Conservation (phyloP, 2,113 vertebrate species). For the Crocuta crocuta region DNA sequence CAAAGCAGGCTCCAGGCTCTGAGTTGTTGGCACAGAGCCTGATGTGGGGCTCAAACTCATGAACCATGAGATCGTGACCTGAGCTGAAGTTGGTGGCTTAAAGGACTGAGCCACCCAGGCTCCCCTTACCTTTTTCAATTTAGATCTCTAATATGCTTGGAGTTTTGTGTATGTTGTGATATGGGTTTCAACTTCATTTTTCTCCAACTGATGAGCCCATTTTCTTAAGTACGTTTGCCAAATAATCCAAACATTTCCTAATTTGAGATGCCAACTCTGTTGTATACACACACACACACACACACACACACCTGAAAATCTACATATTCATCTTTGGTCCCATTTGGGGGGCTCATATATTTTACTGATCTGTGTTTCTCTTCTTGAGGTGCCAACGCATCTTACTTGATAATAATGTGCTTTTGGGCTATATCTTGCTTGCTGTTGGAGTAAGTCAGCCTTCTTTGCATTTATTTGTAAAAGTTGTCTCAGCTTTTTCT, state of each 20-base stretch:
- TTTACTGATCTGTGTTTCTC: background rate
- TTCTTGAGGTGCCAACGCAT: background rate
- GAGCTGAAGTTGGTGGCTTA: too few species aligned
- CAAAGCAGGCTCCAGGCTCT: too few species aligned
- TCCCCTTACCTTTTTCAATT: background rate
- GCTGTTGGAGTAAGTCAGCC: background rate
- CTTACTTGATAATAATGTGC: background rate
- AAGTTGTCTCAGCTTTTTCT: background rate
- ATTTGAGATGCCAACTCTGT: background rate
- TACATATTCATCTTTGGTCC: background rate
- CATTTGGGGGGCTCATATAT: background rate
- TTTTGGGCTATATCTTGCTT: background rate
- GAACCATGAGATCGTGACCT: too few species aligned
- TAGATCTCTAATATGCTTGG: background rate
- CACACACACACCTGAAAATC: background rate
- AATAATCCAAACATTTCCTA: background rate
- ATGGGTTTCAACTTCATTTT: background rate
- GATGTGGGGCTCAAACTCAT: too few species aligned
- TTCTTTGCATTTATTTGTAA: background rate
- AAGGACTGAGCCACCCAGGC: too few species aligned
- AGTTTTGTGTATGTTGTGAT: background rate
- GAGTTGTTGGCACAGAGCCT: too few species aligned
- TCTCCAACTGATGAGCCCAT: background rate
- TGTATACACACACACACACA: background rate
- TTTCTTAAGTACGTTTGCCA: background rate